Evolutionary conservation across 2,888 invertebrate species (phyloP).

Genomic region (Lissonota sp.): DNA sequence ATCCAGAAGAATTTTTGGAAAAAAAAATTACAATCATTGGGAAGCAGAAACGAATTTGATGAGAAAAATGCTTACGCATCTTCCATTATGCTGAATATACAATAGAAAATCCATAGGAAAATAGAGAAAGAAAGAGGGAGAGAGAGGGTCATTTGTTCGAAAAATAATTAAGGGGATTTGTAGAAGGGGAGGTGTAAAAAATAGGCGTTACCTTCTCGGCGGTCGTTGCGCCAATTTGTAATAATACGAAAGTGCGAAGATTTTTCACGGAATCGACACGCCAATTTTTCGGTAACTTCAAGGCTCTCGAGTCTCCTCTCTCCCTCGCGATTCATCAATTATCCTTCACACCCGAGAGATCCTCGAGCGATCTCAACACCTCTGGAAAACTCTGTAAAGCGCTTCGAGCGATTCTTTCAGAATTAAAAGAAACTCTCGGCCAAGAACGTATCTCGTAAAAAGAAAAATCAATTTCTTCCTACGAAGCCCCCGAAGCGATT

Average conservation of each 20-base stretch:
- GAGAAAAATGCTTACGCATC: slow-evolving; percentile 42
- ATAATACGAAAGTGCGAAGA: slow-evolving; percentile 74
- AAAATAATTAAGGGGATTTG: slow-evolving; percentile 63
- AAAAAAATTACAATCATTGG: neutral
- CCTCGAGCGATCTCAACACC: slow-evolving; percentile 29
- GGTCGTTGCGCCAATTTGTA: slow-evolving; percentile 58
- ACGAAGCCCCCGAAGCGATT: neutral
- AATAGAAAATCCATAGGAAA: slow-evolving; percentile 32
- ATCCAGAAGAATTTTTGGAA: neutral
- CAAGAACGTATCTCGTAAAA: neutral
- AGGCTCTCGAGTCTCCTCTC: slow-evolving; percentile 24
- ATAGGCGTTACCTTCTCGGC: slow-evolving; percentile 57
- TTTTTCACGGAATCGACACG: slow-evolving; percentile 78
- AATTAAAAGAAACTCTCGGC: too few species aligned
- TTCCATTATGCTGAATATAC: slow-evolving; percentile 40
- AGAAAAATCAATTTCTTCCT: slow-evolving; percentile 22
- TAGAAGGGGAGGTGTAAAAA: slow-evolving; percentile 25
- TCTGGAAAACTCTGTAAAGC: slow-evolving; percentile 8
- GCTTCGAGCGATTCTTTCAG: too few species aligned
- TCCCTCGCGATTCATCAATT: slow-evolving; percentile 48
- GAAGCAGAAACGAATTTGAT: slow-evolving; percentile 5
- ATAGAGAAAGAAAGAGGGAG: too few species aligned
- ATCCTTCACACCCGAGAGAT: slow-evolving; percentile 44
- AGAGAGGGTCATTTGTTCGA: slow-evolving; percentile 32
- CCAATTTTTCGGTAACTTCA: slow-evolving; percentile 54